A percentile compares a stretch with the other conserved stretches of the same genome.
These are phyloP conservation scores for Mesembrinibis cayennensis DNA, from an alignment of 2,113 vertebrate genomes.

Conservation along the genomic window DNA sequence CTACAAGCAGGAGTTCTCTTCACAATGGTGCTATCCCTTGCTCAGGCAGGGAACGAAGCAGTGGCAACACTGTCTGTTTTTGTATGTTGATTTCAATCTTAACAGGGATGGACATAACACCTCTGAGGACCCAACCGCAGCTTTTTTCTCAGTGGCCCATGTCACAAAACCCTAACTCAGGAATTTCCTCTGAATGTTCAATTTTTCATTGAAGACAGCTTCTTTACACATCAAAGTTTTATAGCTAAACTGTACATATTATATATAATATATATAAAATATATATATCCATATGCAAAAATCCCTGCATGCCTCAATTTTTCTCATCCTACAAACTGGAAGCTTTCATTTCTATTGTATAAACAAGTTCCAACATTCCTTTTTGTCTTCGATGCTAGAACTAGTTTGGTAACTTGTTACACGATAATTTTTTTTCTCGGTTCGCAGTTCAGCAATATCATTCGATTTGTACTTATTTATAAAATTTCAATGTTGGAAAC, in stretches of 20 bases:
- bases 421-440: slow-evolving; percentile 56
- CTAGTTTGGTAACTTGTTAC: slow-evolving; percentile 78
- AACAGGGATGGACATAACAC: slow-evolving; percentile 88
- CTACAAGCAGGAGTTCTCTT: slow-evolving; percentile 79
- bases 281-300: slow-evolving; percentile 96
- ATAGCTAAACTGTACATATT: slow-evolving; percentile 91
- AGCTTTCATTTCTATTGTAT: slow-evolving; percentile 83
- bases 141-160: slow-evolving; percentile 90
- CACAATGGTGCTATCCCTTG: slow-evolving; percentile 87
- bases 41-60: slow-evolving; percentile 79
- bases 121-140: slow-evolving; percentile 92
- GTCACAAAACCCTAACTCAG: slow-evolving; percentile 99
- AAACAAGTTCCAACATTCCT: slow-evolving; percentile 96
- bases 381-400: slow-evolving; percentile 88
- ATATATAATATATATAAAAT: slow-evolving; percentile 83
- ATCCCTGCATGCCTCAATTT: slow-evolving; percentile 88
- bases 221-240: slow-evolving; percentile 91
- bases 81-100: slow-evolving; percentile 85
- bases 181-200: slow-evolving; percentile 99
- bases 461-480: slow-evolving; percentile 86
- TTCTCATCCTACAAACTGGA: slow-evolving; percentile 90
- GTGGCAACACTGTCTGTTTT: slow-evolving; percentile 84
- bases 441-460: slow-evolving; percentile 87
- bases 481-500: slow-evolving; percentile 80
- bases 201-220: slow-evolving; percentile 91